phyloP scores from a whole-genome alignment of 2,113 vertebrate genomes.

The Suncus etruscus region DNA sequence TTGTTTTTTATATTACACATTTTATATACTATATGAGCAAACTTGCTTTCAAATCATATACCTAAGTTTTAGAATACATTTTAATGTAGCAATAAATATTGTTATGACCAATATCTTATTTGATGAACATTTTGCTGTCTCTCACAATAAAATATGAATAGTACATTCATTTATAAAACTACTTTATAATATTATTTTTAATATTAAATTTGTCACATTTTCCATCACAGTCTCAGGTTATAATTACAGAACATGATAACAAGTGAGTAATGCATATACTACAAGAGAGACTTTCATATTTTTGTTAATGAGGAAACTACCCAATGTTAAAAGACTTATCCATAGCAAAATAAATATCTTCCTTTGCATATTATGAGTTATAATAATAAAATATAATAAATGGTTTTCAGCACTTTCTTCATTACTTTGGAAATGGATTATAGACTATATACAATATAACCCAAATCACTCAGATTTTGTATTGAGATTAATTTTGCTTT shows the following conservation, averaged over 20 bases:
- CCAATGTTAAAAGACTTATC: slow-evolving; percentile 27
- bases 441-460: background rate
- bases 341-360: slow-evolving; percentile 16
- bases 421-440: slow-evolving; percentile 28
- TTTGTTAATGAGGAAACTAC: slow-evolving; percentile 42
- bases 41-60: background rate
- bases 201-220: slow-evolving; percentile 30
- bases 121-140: slow-evolving; percentile 15
- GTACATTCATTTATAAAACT: slow-evolving; percentile 24
- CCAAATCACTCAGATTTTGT: background rate
- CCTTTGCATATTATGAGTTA: slow-evolving; percentile 5
- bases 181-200: slow-evolving; percentile 10
- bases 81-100: slow-evolving; percentile 40
- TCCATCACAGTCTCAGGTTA: background rate
- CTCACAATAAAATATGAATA: slow-evolving; percentile 34
- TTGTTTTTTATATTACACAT: slow-evolving; percentile 17
- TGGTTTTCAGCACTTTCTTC: background rate
- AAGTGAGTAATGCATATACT: background rate
- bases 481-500: slow-evolving; percentile 29
- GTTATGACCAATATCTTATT: slow-evolving; percentile 44
- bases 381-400: slow-evolving; percentile 48
- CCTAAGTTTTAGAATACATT: background rate
- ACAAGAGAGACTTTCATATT: background rate
- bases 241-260: slow-evolving; percentile 34
- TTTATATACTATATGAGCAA: slow-evolving; percentile 29